These are phyloP conservation scores for Argyrosomus japonicus DNA, from an alignment of 2,113 vertebrate species.

Conservation along the genomic window DNA sequence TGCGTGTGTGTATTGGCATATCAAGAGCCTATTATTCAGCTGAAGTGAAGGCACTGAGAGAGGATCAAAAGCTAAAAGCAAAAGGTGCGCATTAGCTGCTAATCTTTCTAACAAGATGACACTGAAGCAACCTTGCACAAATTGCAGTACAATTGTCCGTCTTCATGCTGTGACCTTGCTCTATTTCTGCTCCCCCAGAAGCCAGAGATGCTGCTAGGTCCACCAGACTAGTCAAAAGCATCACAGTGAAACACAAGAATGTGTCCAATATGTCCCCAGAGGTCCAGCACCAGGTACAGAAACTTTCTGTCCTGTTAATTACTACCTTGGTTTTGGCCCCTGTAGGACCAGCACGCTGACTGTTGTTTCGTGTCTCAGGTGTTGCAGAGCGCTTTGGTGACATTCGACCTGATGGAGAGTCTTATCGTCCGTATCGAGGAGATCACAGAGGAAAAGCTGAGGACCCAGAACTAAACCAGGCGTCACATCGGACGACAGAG, in stretches of 20 bases:
- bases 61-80: slow-evolving; percentile 86
- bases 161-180: not conserved
- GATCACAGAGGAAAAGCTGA: slow-evolving; percentile 88
- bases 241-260: slow-evolving; percentile 83
- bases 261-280: slow-evolving; percentile 87
- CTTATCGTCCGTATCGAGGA: slow-evolving; percentile 92
- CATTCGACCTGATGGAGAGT: slow-evolving; percentile 97
- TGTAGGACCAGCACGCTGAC: not conserved
- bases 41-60: slow-evolving; percentile 89
- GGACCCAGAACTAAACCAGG: slow-evolving; percentile 36
- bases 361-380: slow-evolving; percentile 83
- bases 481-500: not conserved
- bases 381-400: slow-evolving; percentile 92
- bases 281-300: slow-evolving; percentile 89
- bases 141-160: not conserved
- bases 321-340: not conserved
- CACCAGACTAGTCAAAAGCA: slow-evolving; percentile 47
- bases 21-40: slow-evolving; percentile 91
- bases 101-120: slow-evolving; percentile 6
- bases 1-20: slow-evolving; percentile 90
- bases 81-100: slow-evolving; percentile 60
- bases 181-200: slow-evolving; percentile 55
- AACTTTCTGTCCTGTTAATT: not conserved
- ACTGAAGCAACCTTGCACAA: not conserved
- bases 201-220: slow-evolving; percentile 69